phyloP scores from a whole-genome alignment of 2,888 invertebrate genomes.

The Lithophane ornitopus region DNA sequence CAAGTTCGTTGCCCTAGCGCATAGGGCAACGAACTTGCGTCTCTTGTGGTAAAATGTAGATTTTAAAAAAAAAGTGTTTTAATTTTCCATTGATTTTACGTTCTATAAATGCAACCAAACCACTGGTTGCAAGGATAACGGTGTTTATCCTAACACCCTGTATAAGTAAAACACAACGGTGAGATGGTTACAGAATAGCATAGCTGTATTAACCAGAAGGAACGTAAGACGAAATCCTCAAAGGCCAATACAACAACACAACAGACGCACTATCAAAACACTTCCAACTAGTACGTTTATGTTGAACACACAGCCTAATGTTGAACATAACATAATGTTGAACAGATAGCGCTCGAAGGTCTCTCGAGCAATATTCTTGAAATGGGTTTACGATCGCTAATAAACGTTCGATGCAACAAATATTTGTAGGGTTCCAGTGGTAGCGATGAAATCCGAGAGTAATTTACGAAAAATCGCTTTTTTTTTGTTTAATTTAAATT shows the following conservation, averaged over 20 bases:
- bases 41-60: too few relatives aligned
- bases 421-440: conserved; percentile 20
- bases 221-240: background rate
- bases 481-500: too few relatives aligned
- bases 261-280: background rate
- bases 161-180: too few relatives aligned
- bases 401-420: conserved; percentile 63
- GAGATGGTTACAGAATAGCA: too few relatives aligned
- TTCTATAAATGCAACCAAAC: too few relatives aligned
- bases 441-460: conserved; percentile 15
- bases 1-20: too few relatives aligned
- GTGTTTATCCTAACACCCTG: too few relatives aligned
- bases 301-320: conserved; percentile 4
- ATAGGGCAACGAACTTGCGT: too few relatives aligned
- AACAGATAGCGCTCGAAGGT: conserved; percentile 67
- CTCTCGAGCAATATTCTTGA: conserved; percentile 67
- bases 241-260: background rate
- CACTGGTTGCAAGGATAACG: too few relatives aligned
- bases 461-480: background rate
- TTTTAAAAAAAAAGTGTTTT: too few relatives aligned
- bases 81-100: too few relatives aligned
- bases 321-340: conserved; percentile 45
- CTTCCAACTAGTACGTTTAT: conserved; percentile 17
- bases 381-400: conserved; percentile 77
- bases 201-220: background rate